Evolutionary conservation across 1,140 invertebrate genomes (phyloP).

Genomic region (Aphaenogaster floridana): DNA sequence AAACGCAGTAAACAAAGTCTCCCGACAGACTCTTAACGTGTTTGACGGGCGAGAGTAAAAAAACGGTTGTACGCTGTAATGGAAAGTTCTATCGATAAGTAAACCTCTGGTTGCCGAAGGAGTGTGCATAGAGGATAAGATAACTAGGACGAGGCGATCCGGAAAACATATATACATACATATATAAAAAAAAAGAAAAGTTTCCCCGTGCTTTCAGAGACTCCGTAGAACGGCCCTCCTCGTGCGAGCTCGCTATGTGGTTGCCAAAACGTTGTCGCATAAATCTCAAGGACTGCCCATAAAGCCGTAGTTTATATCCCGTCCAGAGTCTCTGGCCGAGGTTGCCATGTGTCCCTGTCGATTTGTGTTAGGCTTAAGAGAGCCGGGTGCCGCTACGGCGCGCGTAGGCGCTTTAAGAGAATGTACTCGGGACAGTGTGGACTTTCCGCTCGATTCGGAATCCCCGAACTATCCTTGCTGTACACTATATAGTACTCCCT

Average conservation of each 20-base stretch:
- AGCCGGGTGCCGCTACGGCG: constrained; percentile 14
- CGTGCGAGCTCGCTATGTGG: constrained; percentile 26
- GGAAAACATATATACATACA: background rate
- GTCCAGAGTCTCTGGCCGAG: background rate
- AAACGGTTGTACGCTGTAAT: constrained; percentile 12
- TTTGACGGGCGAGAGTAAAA: constrained; percentile 4
- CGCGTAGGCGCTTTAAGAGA: constrained; percentile 18
- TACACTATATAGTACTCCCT: constrained; percentile 71
- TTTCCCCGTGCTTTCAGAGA: constrained; percentile 42
- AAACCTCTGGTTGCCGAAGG: constrained; percentile 7
- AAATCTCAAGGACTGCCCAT: constrained; percentile 35
- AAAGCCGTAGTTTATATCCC: constrained; percentile 19
- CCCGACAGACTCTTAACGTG: constrained; percentile 31
- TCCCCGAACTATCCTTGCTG: constrained; percentile 66
- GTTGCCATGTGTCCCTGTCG: constrained; percentile 44
- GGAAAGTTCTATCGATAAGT: constrained; percentile 4
- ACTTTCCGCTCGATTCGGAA: constrained; percentile 39
- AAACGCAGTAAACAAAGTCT: constrained; percentile 3
- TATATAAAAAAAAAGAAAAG: constrained; percentile 17
- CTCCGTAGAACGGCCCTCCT: background rate
- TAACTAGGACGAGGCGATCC: constrained; percentile 19
- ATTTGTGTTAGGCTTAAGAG: constrained; percentile 53
- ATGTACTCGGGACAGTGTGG: constrained; percentile 48
- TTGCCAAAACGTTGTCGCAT: background rate
- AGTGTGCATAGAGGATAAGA: constrained; percentile 38